These are phyloP conservation scores for Trilocha varians DNA, from an alignment of 2,888 invertebrate genomes.

Conservation along the genomic window DNA sequence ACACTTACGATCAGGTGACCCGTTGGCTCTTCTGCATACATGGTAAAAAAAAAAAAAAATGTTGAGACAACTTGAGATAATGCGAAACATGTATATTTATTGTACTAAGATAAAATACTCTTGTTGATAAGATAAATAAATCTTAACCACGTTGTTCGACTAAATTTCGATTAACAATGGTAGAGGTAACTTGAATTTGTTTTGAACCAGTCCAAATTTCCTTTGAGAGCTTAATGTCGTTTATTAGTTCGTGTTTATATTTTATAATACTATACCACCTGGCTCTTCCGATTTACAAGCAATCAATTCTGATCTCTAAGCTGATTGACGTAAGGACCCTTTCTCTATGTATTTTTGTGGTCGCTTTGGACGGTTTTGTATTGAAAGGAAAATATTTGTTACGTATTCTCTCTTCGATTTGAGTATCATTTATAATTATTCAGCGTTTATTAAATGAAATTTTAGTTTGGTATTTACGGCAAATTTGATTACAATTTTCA, in stretches of 20 bases:
- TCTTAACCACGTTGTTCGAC: too few relatives aligned
- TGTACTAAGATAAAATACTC: too few relatives aligned
- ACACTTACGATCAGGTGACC: too few relatives aligned
- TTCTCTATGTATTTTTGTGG: neutral
- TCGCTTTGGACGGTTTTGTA: neutral
- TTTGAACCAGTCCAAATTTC: conserved; percentile 13
- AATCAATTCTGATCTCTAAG: neutral
- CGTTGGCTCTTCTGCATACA: too few relatives aligned
- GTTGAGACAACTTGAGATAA: too few relatives aligned
- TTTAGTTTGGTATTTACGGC: neutral
- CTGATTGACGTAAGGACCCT: neutral
- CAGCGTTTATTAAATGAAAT: neutral
- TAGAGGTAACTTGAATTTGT: conserved; percentile 10
- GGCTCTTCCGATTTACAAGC: neutral
- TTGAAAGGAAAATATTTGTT: neutral
- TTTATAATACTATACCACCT: conserved; percentile 9
- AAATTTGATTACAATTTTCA: neutral
- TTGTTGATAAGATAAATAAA: too few relatives aligned
- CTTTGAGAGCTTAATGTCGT: conserved; percentile 5
- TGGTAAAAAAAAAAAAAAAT: too few relatives aligned
- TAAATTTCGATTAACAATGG: neutral
- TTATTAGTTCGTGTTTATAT: conserved; percentile 7
- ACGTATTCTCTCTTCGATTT: neutral
- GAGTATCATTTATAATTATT: neutral
- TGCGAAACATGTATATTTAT: too few relatives aligned